Evolutionary conservation across 2,888 invertebrate species (phyloP), one percentile per base, ranked within the genome.

Genomic region (Pyralis farinalis): DNA sequence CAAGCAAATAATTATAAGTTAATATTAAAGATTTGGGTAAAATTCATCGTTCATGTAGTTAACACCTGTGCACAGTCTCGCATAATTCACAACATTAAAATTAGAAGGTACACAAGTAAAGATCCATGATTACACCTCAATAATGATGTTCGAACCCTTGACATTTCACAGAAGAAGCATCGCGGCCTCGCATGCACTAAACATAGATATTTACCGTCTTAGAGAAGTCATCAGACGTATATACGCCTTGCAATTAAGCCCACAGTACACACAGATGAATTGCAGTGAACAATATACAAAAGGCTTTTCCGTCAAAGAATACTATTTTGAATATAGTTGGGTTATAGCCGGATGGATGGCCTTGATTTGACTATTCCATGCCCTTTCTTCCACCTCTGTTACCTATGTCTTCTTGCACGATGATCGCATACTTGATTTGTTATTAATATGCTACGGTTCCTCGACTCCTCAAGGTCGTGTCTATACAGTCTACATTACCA

Each of bases 341-440:
- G 39, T 77, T 69, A 75, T 74, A 73, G 57, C 12, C 51, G 67
- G 67, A 21, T 53, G 59, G 73, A 51, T 55, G 76, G 68, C 85
- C 84, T 86, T 84, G 81, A 64, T 43, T 44, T 64, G 64, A 55
- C 71, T 80, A 83, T 82, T 75, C 81, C 81, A 75, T 83, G 86
- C 80, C 85, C 85, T 87, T 87, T 80, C 80, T 79, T 87, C 86
- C 81, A 85, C 86, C 81, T 83, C 30, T 80, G 79, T 74, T 76
- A 73, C 58, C 73, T 77, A 80, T 76, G 75, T 83, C 80, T 84
- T 80, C 79, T 71, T 67, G 74, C 58, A 84, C 80, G 77, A 68
- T 71, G 82, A 79, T 76, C 81, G 85, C 82, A 82, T 84, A 83
- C 83, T 58, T 75, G 81, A 84, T 80, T 66, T 60, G 58, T 70